Conservation (phyloP, 2,797 vertebrate species). For the Takifugu rubripes region DNA sequence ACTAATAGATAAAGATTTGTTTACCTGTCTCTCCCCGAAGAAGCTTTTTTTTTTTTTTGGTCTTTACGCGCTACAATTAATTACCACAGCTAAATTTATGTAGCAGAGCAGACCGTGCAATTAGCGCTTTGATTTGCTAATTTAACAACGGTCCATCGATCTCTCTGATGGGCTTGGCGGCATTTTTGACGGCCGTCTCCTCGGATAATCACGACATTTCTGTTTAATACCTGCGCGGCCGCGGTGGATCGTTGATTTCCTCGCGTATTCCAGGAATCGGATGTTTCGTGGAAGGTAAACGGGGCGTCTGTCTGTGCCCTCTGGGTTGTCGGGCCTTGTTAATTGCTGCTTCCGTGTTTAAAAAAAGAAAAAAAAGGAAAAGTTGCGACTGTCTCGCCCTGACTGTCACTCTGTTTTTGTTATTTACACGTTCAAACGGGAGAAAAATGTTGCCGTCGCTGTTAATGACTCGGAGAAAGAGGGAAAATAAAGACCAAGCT, state of each 20-base stretch:
- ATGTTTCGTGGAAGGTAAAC: constrained; percentile 10
- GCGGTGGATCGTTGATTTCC: constrained; percentile 23
- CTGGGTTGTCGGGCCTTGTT: constrained; percentile 63
- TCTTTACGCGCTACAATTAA: constrained; percentile 57
- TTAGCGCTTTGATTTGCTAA: constrained; percentile 52
- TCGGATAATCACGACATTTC: constrained; percentile 9
- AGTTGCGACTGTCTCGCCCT: constrained; percentile 57
- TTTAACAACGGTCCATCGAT: constrained; percentile 37
- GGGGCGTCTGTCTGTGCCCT: constrained; percentile 22
- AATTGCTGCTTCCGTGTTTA: constrained; percentile 69
- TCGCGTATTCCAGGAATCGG: background rate
- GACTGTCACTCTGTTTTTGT: constrained; percentile 67
- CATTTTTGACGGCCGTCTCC: constrained; percentile 20
- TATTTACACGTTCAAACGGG: constrained; percentile 73
- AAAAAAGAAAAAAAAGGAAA: constrained; percentile 19
- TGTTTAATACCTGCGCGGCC: constrained; percentile 2
- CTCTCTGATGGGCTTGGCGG: constrained; percentile 16
- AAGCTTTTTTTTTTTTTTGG: constrained; percentile 1
- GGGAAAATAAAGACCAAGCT: constrained; percentile 49
- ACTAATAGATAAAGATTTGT: constrained; percentile 60
- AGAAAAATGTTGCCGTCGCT: constrained; percentile 66
- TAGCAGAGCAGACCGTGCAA: constrained; percentile 46
- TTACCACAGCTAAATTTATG: constrained; percentile 57
- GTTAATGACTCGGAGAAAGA: constrained; percentile 67
- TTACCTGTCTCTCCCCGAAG: constrained; percentile 61